A percentile compares a stretch with the other conserved stretches of the same genome.
phyloP scores from a whole-genome alignment of 1,140 invertebrate species.

The Bombyx mori region ASM3026992v2 NC_085124.1:14015001-14015500 shows the following conservation, averaged over 20 bases:
- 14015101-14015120: not conserved
- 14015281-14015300: conserved; percentile 58
- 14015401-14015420: not conserved
- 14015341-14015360: conserved; percentile 25
- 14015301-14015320: conserved; percentile 27
- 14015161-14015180: too few species aligned
- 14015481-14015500: too few species aligned
- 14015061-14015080: too few species aligned
- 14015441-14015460: too few species aligned
- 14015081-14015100: too few species aligned
- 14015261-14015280: conserved; percentile 54
- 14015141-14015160: too few species aligned
- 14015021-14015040: too few species aligned
- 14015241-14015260: conserved; percentile 63
- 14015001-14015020: too few species aligned
- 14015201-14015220: not conserved
- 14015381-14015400: not conserved
- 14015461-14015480: too few species aligned
- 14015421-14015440: not conserved
- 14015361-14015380: not conserved
- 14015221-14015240: conserved; percentile 29
- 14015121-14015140: not conserved
- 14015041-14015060: too few species aligned
- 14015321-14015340: conserved; percentile 38
- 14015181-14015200: not conserved